A percentile compares a stretch with the other conserved stretches of the same genome.
These are phyloP conservation scores for Enhydra lutris DNA, from an alignment of 2,113 vertebrate species.

Conservation along the genomic window DNA sequence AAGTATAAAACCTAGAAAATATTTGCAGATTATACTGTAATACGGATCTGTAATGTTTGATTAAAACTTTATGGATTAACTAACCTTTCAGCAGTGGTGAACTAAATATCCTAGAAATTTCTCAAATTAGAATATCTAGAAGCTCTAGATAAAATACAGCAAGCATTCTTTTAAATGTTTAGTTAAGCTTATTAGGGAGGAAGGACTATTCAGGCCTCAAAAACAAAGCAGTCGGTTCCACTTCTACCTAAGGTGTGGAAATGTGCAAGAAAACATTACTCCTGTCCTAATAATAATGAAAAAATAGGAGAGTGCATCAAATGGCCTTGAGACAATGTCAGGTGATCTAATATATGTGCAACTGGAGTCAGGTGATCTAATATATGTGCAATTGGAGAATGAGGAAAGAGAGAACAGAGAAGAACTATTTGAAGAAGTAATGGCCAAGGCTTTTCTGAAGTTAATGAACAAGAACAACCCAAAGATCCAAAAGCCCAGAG, in stretches of 20 bases:
- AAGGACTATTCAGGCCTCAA: background rate
- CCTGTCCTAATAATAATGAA: background rate
- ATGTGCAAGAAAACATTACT: background rate
- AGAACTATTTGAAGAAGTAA: background rate
- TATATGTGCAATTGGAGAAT: background rate
- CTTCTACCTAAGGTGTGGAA: background rate
- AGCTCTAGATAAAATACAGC: background rate
- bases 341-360: background rate
- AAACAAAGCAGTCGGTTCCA: background rate
- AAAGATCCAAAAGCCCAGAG: background rate
- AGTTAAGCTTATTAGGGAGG: background rate
- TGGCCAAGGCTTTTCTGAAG: background rate
- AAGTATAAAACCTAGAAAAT: background rate
- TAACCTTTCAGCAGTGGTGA: background rate
- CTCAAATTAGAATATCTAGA: background rate
- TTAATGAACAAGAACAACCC: background rate
- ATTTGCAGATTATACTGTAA: background rate
- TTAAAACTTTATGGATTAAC: background rate
- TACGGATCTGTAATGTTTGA: background rate
- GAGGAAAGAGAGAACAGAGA: background rate
- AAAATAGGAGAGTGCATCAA: background rate
- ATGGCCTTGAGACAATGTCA: background rate
- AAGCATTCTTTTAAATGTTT: background rate
- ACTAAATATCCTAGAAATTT: background rate
- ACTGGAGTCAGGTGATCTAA: background rate